Evolutionary conservation across 2,113 vertebrate genomes (phyloP).

Genomic region (Puma concolor): DNA sequence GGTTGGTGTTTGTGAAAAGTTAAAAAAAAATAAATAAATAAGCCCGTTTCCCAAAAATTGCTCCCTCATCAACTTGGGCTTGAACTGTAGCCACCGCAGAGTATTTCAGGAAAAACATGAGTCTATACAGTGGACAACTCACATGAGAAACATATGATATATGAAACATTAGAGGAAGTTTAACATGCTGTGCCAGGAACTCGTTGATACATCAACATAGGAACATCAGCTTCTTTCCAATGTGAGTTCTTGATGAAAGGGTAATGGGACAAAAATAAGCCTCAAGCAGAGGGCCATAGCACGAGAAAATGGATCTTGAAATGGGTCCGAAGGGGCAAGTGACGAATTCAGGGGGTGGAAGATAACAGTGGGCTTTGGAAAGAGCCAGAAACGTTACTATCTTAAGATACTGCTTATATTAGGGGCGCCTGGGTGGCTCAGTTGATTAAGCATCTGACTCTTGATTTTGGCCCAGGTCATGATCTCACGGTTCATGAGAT

Average conservation of each 20-base stretch:
- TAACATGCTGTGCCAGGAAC: neutral
- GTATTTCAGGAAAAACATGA: neutral
- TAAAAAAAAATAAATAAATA: neutral
- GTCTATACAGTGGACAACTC: neutral
- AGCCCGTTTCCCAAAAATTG: neutral
- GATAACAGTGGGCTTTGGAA: neutral
- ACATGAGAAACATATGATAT: neutral
- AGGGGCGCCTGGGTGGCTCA: too few relatives aligned
- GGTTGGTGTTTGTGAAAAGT: neutral
- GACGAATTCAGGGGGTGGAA: neutral
- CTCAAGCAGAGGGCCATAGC: neutral
- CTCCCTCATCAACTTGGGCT: neutral
- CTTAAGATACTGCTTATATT: neutral
- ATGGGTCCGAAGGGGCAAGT: rapidly evolving
- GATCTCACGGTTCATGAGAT: too few relatives aligned
- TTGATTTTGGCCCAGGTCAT: too few relatives aligned
- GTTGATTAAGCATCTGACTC: too few relatives aligned
- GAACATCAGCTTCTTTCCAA: neutral
- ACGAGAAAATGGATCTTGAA: rapidly evolving
- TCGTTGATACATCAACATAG: neutral
- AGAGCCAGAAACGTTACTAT: neutral
- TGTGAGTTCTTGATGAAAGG: neutral
- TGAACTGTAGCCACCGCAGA: neutral
- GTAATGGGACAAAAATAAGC: neutral
- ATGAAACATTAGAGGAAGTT: neutral